A percentile compares a stretch with the other conserved stretches of the same genome.
phyloP scores from a whole-genome alignment of 2,888 invertebrate genomes.

The Patella caerulea region DNA sequence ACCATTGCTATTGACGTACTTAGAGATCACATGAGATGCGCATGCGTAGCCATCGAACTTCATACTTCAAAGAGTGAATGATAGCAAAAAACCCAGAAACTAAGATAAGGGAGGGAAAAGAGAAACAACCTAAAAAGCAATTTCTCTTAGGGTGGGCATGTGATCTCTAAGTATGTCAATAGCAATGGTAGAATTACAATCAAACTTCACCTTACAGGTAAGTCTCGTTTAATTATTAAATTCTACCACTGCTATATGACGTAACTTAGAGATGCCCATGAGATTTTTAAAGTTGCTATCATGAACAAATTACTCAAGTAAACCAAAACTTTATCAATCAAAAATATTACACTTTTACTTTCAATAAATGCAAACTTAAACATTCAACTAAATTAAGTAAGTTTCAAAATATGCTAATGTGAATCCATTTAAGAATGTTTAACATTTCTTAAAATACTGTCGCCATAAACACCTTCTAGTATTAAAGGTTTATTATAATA shows the following conservation, averaged over 20 bases:
- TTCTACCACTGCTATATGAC: not conserved
- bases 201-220: slow-evolving; percentile 6
- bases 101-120: no score
- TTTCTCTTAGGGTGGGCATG: not conserved
- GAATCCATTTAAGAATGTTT: not conserved
- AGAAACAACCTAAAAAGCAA: no score
- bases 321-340: not conserved
- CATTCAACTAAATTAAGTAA: no score
- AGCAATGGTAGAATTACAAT: slow-evolving; percentile 6
- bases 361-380: no score
- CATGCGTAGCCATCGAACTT: no score
- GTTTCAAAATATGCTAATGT: no score
- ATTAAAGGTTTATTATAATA: slow-evolving; percentile 15
- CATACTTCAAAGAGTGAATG: no score
- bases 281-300: slow-evolving; percentile 11
- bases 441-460: not conserved
- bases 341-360: not conserved
- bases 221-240: not conserved
- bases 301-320: not conserved
- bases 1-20: no score
- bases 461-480: not conserved
- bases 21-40: no score
- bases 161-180: slow-evolving; percentile 1
- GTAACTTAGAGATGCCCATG: not conserved
- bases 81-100: no score